These are phyloP conservation scores for Doryteuthis pealeii DNA, from an alignment of 1,140 invertebrate species.

Conservation along the genomic window DNA sequence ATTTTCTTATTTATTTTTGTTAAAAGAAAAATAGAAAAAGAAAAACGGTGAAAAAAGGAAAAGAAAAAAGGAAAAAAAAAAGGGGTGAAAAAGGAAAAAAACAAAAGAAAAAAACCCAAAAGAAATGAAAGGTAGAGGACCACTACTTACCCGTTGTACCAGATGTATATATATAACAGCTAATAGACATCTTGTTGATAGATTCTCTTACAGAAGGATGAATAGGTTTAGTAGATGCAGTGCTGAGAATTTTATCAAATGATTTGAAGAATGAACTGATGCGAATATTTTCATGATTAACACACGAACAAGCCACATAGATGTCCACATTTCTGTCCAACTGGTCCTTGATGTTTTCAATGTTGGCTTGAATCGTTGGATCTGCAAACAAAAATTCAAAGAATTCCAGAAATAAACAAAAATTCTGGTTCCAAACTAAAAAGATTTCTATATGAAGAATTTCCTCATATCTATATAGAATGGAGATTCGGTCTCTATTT, in stretches of 20 bases:
- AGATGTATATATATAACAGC: constrained; percentile 44
- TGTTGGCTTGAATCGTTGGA: constrained; percentile 31
- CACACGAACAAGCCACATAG: constrained; percentile 31
- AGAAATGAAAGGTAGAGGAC: too few relatives aligned
- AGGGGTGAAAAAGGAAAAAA: too few relatives aligned
- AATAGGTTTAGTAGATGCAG: constrained; percentile 14
- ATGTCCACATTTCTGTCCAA: constrained; percentile 30
- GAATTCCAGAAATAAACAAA: background rate
- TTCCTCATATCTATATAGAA: too few relatives aligned
- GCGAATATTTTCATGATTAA: background rate
- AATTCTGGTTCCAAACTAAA: background rate
- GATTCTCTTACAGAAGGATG: constrained; percentile 19
- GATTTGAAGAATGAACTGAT: constrained; percentile 26
- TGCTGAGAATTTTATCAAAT: constrained; percentile 28
- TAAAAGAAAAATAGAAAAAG: too few relatives aligned
- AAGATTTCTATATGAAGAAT: too few relatives aligned
- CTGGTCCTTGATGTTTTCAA: constrained; percentile 31
- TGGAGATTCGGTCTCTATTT: too few relatives aligned
- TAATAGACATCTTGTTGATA: constrained; percentile 19
- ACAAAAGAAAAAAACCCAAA: too few relatives aligned
- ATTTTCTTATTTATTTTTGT: too few relatives aligned
- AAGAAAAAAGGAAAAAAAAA: too few relatives aligned
- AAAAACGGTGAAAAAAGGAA: too few relatives aligned
- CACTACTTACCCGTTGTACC: constrained; percentile 40
- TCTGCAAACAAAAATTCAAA: constrained; percentile 19